These are phyloP conservation scores for Watsonalla binaria DNA, from an alignment of 2,888 invertebrate species.

Conservation along the genomic window DNA sequence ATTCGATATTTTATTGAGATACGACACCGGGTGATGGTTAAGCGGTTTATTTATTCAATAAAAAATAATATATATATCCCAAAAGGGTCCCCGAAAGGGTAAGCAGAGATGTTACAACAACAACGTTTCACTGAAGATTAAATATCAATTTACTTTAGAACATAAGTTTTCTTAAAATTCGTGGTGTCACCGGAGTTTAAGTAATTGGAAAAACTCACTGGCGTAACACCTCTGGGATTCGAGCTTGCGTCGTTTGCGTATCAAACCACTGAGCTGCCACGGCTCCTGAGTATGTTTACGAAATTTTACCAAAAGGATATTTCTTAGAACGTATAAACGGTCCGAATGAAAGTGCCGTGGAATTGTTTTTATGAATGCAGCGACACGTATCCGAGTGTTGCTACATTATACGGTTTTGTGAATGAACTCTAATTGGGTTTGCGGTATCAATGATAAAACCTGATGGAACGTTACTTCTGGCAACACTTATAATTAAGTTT, in stretches of 20 bases:
- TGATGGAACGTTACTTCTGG: neutral
- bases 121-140: no score
- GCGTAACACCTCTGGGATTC: no score
- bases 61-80: no score
- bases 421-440: neutral
- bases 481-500: neutral
- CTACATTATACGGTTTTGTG: neutral
- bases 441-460: neutral
- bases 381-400: neutral
- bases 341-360: neutral
- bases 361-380: neutral
- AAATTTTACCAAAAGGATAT: neutral
- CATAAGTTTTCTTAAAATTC: no score
- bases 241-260: neutral
- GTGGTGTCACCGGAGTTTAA: no score
- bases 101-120: no score
- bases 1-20: constrained; percentile 39
- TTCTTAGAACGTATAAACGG: neutral
- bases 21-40: constrained; percentile 16
- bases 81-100: no score
- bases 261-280: neutral
- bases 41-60: neutral
- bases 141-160: no score
- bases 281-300: neutral
- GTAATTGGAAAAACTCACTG: no score